A percentile compares a stretch with the other conserved stretches of the same genome.
These are phyloP conservation scores for Tiliqua scincoides DNA, from an alignment of 2,113 vertebrate species.

Conservation along the genomic window DNA sequence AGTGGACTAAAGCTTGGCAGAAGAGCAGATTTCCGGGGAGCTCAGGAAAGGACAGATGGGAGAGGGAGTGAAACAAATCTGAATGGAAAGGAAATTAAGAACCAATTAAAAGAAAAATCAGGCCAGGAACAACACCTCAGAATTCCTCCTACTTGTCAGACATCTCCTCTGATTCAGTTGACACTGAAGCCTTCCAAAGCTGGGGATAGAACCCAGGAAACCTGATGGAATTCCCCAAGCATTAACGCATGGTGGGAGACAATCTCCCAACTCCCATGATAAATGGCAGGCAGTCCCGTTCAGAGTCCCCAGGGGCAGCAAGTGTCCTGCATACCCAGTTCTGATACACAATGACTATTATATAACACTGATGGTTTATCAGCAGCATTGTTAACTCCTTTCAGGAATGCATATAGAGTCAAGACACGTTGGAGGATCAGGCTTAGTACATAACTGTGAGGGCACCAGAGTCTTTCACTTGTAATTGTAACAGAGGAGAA, in stretches of 20 bases:
- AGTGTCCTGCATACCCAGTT: background rate
- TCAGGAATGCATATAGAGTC: background rate
- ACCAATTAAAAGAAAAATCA: background rate
- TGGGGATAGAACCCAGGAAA: background rate
- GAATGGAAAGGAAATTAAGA: background rate
- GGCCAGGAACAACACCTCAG: background rate
- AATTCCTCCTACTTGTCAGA: background rate
- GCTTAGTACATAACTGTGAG: background rate
- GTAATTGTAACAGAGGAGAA: background rate
- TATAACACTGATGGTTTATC: constrained; percentile 4
- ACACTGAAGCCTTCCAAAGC: background rate
- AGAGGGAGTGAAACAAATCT: background rate
- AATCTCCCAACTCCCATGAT: background rate
- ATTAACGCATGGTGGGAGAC: background rate
- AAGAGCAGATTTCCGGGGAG: constrained; percentile 24
- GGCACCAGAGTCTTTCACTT: background rate
- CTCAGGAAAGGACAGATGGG: constrained; percentile 7
- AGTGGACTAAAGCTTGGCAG: constrained; percentile 3
- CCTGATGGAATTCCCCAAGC: constrained; percentile 5
- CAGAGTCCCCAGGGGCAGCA: background rate
- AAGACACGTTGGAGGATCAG: background rate
- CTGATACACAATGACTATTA: constrained; percentile 6
- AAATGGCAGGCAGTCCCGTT: background rate
- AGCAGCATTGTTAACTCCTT: background rate
- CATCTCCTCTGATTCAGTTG: background rate